A percentile compares a stretch with the other conserved stretches of the same genome.
Evolutionary conservation across 2,888 invertebrate species (phyloP).

Genomic region (Onchidella celtica): DNA sequence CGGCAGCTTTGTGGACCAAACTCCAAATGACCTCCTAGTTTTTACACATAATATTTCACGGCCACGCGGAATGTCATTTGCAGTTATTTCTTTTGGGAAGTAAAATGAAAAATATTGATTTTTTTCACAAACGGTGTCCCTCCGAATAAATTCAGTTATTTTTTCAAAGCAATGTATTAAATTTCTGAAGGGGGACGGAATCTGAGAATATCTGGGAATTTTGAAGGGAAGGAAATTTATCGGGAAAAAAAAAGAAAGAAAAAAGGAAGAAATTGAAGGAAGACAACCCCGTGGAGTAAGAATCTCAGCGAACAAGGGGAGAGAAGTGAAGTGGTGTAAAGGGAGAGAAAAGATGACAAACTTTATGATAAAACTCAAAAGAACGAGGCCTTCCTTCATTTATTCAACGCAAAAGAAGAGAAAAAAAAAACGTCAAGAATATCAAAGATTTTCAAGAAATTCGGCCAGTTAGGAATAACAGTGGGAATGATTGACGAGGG

Average conservation of each 20-base stretch:
- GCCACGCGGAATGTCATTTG: conserved; percentile 37
- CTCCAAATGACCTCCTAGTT: conserved; percentile 28
- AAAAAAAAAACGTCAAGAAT: neutral
- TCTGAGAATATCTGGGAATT: conserved; percentile 10
- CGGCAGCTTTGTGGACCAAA: conserved; percentile 31
- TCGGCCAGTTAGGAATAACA: neutral
- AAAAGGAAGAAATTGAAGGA: neutral
- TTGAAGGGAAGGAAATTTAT: conserved; percentile 17
- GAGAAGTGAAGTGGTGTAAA: neutral
- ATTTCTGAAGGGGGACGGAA: conserved; percentile 37
- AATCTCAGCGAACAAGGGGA: neutral
- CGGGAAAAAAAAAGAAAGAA: neutral
- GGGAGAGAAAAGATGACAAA: neutral
- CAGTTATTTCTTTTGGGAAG: conserved; percentile 47
- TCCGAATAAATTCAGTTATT: conserved; percentile 43
- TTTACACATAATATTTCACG: conserved; percentile 49
- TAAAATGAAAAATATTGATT: conserved; percentile 51
- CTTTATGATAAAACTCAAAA: conserved; percentile 7
- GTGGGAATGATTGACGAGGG: conserved; percentile 19
- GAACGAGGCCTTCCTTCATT: neutral
- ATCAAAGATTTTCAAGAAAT: neutral
- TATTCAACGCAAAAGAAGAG: neutral
- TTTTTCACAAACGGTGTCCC: conserved; percentile 45
- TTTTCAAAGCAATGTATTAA: conserved; percentile 49
- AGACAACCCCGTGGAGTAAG: neutral